A percentile compares a stretch with the other conserved stretches of the same genome.
These are phyloP conservation scores for Prinia subflava DNA, from an alignment of 2,113 vertebrate species.

Conservation along the genomic window DNA sequence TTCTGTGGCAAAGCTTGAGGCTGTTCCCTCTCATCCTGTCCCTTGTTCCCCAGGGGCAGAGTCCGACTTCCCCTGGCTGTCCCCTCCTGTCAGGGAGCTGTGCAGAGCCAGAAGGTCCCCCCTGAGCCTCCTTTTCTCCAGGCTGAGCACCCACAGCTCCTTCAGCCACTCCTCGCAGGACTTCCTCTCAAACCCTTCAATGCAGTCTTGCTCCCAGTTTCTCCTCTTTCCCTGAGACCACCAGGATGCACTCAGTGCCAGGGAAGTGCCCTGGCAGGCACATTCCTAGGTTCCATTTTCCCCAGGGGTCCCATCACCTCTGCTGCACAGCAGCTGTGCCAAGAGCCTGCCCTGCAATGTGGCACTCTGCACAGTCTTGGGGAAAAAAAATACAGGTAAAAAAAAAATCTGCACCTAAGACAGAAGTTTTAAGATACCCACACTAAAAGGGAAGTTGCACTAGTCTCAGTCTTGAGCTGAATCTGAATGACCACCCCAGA, in stretches of 20 bases:
- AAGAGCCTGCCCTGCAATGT: not conserved
- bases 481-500: not conserved
- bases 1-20: not conserved
- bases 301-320: not conserved
- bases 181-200: not conserved
- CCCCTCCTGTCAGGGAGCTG: not conserved
- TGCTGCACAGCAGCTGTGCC: not conserved
- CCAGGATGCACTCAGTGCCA: not conserved
- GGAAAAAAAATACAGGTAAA: not conserved
- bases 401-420: not conserved
- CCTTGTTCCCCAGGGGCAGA: not conserved
- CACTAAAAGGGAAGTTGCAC: not conserved
- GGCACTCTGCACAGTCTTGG: not conserved
- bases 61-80: fast-evolving
- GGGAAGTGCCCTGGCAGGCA: not conserved
- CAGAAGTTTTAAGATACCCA: not conserved
- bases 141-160: not conserved
- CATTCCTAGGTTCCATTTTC: not conserved
- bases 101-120: not conserved
- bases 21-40: not conserved
- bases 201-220: not conserved
- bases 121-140: not conserved
- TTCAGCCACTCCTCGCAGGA: not conserved
- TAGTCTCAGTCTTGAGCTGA: not conserved
- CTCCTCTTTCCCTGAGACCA: not conserved